phyloP scores from a whole-genome alignment of 2,888 invertebrate species.

The Lasioglossum vierecki region DNA sequence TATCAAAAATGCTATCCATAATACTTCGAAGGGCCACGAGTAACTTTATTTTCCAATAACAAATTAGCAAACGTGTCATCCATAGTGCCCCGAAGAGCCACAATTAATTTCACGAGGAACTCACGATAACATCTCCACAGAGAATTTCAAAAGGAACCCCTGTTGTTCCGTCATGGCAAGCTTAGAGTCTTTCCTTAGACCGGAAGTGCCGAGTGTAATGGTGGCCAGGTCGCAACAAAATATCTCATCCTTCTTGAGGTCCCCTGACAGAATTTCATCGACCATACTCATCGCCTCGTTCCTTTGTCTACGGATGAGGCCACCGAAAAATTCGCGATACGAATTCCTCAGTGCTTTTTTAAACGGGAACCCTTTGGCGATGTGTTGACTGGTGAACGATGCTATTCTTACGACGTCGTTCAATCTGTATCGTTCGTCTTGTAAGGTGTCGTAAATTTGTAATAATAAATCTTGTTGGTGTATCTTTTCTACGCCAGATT shows the following conservation, averaged over 20 bases:
- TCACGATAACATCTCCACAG: constrained; percentile 26
- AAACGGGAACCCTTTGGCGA: constrained; percentile 86
- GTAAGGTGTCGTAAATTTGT: constrained; percentile 84
- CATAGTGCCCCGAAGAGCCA: background rate
- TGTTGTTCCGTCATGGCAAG: constrained; percentile 86
- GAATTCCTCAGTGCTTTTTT: constrained; percentile 86
- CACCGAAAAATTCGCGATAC: constrained; percentile 88
- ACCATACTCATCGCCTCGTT: constrained; percentile 67
- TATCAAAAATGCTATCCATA: background rate
- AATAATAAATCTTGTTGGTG: constrained; percentile 84
- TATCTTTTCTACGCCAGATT: constrained; percentile 84
- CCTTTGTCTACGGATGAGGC: constrained; percentile 85
- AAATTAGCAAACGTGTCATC: background rate
- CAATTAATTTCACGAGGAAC: background rate
- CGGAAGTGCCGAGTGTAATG: constrained; percentile 82
- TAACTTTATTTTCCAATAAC: background rate
- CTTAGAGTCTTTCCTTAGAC: constrained; percentile 85
- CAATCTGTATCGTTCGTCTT: constrained; percentile 84
- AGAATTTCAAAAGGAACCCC: constrained; percentile 81
- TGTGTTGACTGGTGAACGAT: constrained; percentile 87
- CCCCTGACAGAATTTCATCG: constrained; percentile 80
- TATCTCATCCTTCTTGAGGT: constrained; percentile 68
- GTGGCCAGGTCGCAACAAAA: constrained; percentile 75
- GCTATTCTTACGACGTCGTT: constrained; percentile 88
- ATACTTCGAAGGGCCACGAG: background rate